Percentiles rank a stretch among this genome's conserved stretches.
Evolutionary conservation across 2,113 vertebrate genomes (phyloP).

Genomic region (Microcebus lehilahytsara): DNA sequence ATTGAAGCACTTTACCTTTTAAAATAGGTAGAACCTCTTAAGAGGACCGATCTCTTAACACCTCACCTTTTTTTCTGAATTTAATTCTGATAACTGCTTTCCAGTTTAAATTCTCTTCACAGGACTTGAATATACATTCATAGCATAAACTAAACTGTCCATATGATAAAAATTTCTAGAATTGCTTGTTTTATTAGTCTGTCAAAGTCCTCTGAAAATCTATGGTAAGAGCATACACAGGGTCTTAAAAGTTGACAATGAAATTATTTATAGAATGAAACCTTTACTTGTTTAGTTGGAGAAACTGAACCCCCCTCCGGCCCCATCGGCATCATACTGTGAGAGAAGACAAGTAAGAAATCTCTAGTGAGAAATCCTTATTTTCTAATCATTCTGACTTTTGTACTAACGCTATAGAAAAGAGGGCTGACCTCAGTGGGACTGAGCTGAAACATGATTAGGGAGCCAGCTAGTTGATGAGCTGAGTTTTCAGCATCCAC

Average conservation of each 20-base stretch:
- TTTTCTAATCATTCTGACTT: not conserved
- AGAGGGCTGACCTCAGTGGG: slow-evolving; percentile 56
- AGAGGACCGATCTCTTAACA: not conserved
- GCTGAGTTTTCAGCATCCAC: not conserved
- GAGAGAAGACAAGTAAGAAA: not conserved
- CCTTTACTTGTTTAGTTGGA: slow-evolving; percentile 36
- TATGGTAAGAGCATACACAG: not conserved
- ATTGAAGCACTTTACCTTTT: not conserved
- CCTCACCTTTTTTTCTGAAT: not conserved
- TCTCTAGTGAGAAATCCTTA: not conserved
- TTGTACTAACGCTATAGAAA: not conserved
- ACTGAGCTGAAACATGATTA: slow-evolving; percentile 41
- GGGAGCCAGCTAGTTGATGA: slow-evolving; percentile 3
- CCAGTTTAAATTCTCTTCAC: not conserved
- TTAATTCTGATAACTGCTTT: slow-evolving; percentile 28
- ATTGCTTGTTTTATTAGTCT: not conserved
- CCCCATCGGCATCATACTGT: not conserved
- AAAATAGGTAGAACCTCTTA: not conserved
- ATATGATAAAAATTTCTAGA: not conserved
- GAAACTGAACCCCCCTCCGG: not conserved
- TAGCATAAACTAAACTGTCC: slow-evolving; percentile 32
- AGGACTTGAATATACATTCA: slow-evolving; percentile 61
- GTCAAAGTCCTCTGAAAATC: slow-evolving; percentile 18
- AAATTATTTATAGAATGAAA: slow-evolving; percentile 25
- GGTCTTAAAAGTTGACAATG: slow-evolving; percentile 8